Percentiles rank a stretch among this genome's conserved stretches.
phyloP scores from a whole-genome alignment of 2,888 invertebrate genomes.

The Allacma fusca region DNA sequence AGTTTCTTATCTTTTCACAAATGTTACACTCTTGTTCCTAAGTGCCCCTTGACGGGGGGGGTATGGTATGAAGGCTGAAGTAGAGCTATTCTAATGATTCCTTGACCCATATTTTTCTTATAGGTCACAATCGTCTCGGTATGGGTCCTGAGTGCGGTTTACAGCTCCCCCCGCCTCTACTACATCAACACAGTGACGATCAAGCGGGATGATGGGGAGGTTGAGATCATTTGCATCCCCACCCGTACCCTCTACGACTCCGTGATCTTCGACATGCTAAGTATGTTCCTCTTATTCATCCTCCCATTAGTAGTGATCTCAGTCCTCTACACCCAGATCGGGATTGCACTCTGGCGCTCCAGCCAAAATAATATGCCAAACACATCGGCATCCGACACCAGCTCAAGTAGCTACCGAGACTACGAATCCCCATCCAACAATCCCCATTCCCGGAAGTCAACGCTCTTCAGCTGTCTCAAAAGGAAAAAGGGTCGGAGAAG shows the following conservation, averaged over 20 bases:
- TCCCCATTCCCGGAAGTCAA: constrained; percentile 22
- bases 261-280: constrained; percentile 79
- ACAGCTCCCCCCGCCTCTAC: constrained; percentile 84
- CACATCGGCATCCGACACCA: constrained; percentile 46
- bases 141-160: constrained; percentile 82
- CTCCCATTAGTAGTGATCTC: constrained; percentile 81
- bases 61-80: no score
- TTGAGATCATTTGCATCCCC: constrained; percentile 77
- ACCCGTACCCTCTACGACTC: constrained; percentile 81
- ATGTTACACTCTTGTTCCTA: no score
- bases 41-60: no score
- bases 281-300: constrained; percentile 82
- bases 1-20: no score
- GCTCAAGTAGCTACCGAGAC: constrained; percentile 30
- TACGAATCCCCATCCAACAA: constrained; percentile 39
- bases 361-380: constrained; percentile 57
- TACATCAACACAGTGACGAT: constrained; percentile 79
- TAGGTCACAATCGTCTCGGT: constrained; percentile 81
- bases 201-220: constrained; percentile 68
- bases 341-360: constrained; percentile 79
- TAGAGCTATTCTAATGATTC: no score
- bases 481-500: neutral
- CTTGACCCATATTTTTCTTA: no score
- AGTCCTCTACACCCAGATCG: constrained; percentile 83
- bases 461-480: neutral